Evolutionary conservation across 2,113 vertebrate species (phyloP).

Genomic region (Struthidea cinerea): DNA sequence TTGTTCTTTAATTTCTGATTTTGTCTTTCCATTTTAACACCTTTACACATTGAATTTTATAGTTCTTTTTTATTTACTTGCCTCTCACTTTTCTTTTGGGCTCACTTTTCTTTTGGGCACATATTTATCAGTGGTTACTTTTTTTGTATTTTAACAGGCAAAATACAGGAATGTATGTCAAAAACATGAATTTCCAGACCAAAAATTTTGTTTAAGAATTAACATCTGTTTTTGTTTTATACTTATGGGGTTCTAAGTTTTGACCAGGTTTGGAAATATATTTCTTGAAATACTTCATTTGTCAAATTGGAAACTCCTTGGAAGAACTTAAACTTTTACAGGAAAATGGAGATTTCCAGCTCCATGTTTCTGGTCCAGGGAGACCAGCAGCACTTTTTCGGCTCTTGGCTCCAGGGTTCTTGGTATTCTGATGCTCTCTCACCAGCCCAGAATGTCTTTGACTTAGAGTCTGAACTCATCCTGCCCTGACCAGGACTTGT

Average conservation of each 20-base stretch:
- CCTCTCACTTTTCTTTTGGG: background rate
- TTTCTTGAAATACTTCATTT: background rate
- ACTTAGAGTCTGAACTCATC: background rate
- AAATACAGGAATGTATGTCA: background rate
- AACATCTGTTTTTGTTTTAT: background rate
- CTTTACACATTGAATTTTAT: background rate
- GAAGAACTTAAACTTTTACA: background rate
- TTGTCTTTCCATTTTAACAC: background rate
- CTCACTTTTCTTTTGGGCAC: background rate
- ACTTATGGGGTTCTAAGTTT: background rate
- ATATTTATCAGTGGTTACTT: background rate
- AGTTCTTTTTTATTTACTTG: background rate
- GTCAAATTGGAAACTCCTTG: background rate
- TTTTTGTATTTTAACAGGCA: background rate
- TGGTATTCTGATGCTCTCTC: background rate
- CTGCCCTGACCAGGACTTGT: background rate
- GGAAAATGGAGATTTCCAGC: background rate
- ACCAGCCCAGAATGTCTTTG: background rate
- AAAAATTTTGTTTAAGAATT: background rate
- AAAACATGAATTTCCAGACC: background rate
- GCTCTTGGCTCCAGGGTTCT: background rate
- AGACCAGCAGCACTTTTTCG: accelerated
- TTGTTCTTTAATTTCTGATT: background rate
- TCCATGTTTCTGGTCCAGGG: background rate
- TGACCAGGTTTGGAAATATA: background rate